Percentiles rank a stretch among this genome's conserved stretches.
These are phyloP conservation scores for Orientallactaga bullata DNA, from an alignment of 2,113 vertebrate species.

Conservation along the genomic window DNA sequence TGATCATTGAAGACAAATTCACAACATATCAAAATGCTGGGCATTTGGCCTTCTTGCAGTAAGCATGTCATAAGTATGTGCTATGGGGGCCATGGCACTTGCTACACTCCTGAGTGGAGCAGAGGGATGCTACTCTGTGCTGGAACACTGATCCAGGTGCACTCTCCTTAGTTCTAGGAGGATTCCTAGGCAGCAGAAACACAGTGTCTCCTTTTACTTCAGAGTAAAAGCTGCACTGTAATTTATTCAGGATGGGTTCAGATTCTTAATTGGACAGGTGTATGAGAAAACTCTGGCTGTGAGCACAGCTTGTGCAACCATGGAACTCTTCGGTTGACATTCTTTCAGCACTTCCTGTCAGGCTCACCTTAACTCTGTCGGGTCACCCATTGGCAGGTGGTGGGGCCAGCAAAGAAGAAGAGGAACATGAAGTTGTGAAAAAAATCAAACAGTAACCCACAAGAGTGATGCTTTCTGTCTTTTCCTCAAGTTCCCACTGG, in stretches of 20 bases:
- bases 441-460: slow-evolving; percentile 59
- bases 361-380: slow-evolving; percentile 62
- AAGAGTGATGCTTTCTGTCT: background rate
- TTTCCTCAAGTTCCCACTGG: slow-evolving; percentile 59
- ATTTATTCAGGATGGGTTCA: slow-evolving; percentile 73
- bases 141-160: background rate
- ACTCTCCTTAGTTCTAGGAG: background rate
- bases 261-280: slow-evolving; percentile 77
- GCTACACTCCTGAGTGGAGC: slow-evolving; percentile 30
- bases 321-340: slow-evolving; percentile 51
- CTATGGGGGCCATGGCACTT: background rate
- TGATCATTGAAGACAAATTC: background rate
- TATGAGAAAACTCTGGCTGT: slow-evolving; percentile 68
- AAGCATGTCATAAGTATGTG: background rate
- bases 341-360: slow-evolving; percentile 71
- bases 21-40: too few species aligned
- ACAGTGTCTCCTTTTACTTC: background rate
- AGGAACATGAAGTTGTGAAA: slow-evolving; percentile 55
- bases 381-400: slow-evolving; percentile 66
- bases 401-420: slow-evolving; percentile 25
- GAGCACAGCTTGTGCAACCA: slow-evolving; percentile 63
- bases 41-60: background rate
- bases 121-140: background rate
- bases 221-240: slow-evolving; percentile 30
- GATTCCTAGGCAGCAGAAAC: background rate